Base-by-base conservation (phyloP, 1,140 invertebrate species). In the Platorchestia sp. region DNA sequence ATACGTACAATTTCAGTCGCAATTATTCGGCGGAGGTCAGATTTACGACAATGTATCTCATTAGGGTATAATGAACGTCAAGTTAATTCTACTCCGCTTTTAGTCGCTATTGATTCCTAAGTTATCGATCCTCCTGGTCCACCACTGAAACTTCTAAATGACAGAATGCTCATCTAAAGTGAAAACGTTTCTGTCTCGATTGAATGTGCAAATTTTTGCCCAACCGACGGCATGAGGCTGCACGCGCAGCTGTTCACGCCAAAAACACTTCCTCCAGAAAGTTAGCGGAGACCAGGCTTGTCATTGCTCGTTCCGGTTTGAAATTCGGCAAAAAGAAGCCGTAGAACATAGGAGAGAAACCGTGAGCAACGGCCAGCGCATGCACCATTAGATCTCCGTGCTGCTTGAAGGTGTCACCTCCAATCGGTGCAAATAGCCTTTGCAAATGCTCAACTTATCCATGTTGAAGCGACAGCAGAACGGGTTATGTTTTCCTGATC, bases 321-420 rank as follows among this genome's bases (percentile, higher is more conserved):
- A 89, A 42, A 44, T 89, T 41, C 87, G 5, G 87, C 87, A 86
- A 89, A 44, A 89, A 89, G 36, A 41, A 89, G 87, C 59, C 10
- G 22, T 44, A 42, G 87, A 42, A 42, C 36, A 44, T 89, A 44
- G 41, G 6, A 89, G 87, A 16, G 87, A 0, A 41, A 16, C 87
- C 41, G n/a, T 89, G 87, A 89, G 87, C 36, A 42, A 89, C 87
- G 43, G 87, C 41, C 43, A 75, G 27, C 14, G 87, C 87, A 89
- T 44, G 87, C 87, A 89, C 42, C 87, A 89, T 89, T 89, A 42
- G 87, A 44, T 89, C 41, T 89, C n/a, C 87, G 41, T 42, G 87
- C n/a, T 75, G 87, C 87, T 14, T 89, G 41, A 42, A 41, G 41
- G 41, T 89, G 87, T 44, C 87, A 89, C n/a, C 87, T 22, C 87